Percentiles rank a stretch among this genome's conserved stretches.
Evolutionary conservation across 2,888 invertebrate species (phyloP).

Genomic region (Eristalinus sepulchralis): DNA sequence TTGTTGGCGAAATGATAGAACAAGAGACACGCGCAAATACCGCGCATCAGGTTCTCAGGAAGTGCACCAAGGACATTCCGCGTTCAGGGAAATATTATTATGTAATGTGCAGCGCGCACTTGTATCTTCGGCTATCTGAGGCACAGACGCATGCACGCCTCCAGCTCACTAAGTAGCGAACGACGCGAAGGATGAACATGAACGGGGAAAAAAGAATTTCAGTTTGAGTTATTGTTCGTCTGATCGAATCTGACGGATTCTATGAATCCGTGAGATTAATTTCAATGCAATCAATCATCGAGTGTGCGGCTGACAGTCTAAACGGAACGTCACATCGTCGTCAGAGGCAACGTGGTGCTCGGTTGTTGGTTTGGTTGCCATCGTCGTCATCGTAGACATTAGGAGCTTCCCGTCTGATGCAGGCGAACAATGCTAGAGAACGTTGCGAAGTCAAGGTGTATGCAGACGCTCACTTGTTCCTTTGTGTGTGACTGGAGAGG

Average conservation of each 20-base stretch:
- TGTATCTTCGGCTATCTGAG: neutral
- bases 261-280: constrained; percentile 71
- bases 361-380: neutral
- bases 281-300: constrained; percentile 69
- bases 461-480: neutral
- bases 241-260: constrained; percentile 70
- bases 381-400: neutral
- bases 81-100: constrained; percentile 54
- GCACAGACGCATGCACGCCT: neutral
- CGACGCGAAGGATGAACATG: neutral
- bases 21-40: constrained; percentile 16
- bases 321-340: constrained; percentile 9
- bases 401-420: neutral
- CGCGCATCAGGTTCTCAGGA: constrained; percentile 63
- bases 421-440: neutral
- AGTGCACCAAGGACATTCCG: constrained; percentile 63
- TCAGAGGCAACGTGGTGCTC: neutral
- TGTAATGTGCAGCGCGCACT: constrained; percentile 30
- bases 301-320: constrained; percentile 58
- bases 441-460: neutral
- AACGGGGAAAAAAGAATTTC: constrained; percentile 14
- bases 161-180: neutral
- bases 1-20: constrained; percentile 15
- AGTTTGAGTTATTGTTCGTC: constrained; percentile 67
- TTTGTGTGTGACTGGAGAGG: neutral